Evolutionary conservation across 2,888 invertebrate species (phyloP), one percentile per base, ranked within the genome.

Genomic region (Drosophila demipolita): DNA sequence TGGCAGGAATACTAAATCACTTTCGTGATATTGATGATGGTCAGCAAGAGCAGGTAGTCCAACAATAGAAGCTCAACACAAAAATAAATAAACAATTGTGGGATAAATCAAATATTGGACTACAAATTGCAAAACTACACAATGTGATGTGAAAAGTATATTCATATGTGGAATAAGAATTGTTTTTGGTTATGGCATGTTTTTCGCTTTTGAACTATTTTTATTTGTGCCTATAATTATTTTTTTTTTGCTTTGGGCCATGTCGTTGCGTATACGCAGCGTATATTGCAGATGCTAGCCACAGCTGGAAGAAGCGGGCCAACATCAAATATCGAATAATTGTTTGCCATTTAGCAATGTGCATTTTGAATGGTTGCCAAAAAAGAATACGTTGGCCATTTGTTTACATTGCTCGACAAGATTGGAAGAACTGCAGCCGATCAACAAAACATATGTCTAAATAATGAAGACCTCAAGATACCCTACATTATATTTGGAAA

Each of bases 301-400:
- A 49, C 52, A 66, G 38, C 71, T 75, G 63, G 72, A 65, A 60
- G 26, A 29, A 17, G 26, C 61, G 45, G 35, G 29, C 36, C 60
- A 32, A 78, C 72, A 75, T 75, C 81, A 82, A 82, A 75, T 86
- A 73, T 80, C 73, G 68, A 85, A 80, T 80, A 86, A 83, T 81
- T 86, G 83, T 71, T 85, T 72, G 66, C 72, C 78, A 83, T 83
- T 80, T 80, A 67, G 50, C 79, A 59, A 65, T 77, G 73, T 72
- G 71, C 72, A 79, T 64, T 80, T 75, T 85, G 78, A 83, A 86
- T 71, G 66, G 49, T 60, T 86, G 81, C 83, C 85, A 85, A 85
- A 82, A 75, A 58, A 38, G 59, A 69, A 75, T 66, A 54, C 52
- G 17, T 11, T 68, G 40, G 54, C 57, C 66, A 82, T 72, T 82